Conservation (phyloP, 1,140 invertebrate species). For the Papilio aristodemus region DNA sequence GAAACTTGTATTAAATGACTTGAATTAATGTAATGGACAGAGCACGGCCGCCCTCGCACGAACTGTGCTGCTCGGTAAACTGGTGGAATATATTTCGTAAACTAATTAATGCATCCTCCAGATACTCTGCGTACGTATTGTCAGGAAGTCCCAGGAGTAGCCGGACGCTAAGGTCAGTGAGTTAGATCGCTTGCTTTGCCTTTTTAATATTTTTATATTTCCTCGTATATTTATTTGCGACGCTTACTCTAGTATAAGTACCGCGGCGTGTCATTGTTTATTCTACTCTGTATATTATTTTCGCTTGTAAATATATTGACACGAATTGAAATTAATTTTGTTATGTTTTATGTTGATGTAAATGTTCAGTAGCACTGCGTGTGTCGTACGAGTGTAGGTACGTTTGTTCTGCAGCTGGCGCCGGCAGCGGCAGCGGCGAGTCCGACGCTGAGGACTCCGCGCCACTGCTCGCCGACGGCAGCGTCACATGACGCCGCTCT, state of each 20-base stretch:
- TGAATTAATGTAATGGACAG: no score
- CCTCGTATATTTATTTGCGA: conserved; percentile 27
- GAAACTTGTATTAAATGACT: no score
- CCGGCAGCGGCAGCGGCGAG: conserved; percentile 63
- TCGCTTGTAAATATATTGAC: not conserved
- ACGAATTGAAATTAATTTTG: conserved; percentile 9
- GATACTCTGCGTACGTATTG: no score
- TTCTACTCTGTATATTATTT: conserved; percentile 2
- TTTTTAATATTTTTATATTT: conserved; percentile 33
- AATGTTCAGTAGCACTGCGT: no score
- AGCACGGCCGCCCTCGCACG: no score
- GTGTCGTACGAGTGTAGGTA: not conserved
- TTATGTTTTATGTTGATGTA: no score
- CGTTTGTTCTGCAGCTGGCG: conserved; percentile 62
- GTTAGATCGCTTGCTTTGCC: conserved; percentile 36
- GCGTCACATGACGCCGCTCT: conserved; percentile 36
- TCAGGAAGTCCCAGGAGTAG: conserved; percentile 36
- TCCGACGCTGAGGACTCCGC: conserved; percentile 60
- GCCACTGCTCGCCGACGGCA: conserved; percentile 63
- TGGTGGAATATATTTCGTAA: no score
- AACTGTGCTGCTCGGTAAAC: no score
- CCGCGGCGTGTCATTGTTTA: no score
- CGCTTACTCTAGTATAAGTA: no score
- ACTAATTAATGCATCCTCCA: no score
- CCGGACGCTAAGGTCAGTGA: conserved; percentile 53